Evolutionary conservation across 2,888 invertebrate genomes (phyloP), one percentile per base, ranked within the genome.

Genomic region (Cephus rjabovi): DNA sequence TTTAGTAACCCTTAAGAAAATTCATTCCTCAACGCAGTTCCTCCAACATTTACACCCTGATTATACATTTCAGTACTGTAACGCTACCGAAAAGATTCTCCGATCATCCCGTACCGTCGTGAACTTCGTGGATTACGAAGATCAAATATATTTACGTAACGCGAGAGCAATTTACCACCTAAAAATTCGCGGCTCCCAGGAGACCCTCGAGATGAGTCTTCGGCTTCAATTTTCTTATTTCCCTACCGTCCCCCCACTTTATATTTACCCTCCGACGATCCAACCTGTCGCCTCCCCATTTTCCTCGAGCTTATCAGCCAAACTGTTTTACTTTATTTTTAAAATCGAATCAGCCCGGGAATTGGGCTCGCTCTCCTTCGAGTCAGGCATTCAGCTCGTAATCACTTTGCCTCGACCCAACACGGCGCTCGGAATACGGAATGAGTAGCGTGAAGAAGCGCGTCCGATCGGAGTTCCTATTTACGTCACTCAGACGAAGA

Each of bases 401-500:
- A 87, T 87, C 86, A 86, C 86, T 87, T 85, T 85, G 86, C 85
- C 79, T 79, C 79, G 80, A 83, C 83, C 81, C 83, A 81, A 80
- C 85, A 85, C 84, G 83, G 83, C 84, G 83, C 82, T 81, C 82
- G 83, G 86, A 89, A 89, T 88, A 83, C 82, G 76, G 84, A 86
- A 87, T 88, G 87, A 89, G 86, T 82, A 84, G 85, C 87, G 86
- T 86, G 87, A 87, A 87, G 85, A 85, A 83, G 82, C 82, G 85
- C 81, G 81, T 82, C 81, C 84, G 84, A 86, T 86, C 83, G 81
- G 84, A 84, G 85, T 85, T 87, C 86, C 87, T 87, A 87, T 89
- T 88, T 87, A 85, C 86, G 89, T 88, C 87, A 87, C 86, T 89
- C 87, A 86, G 83, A 84, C 86, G 84, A 81, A 84, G 87, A 87